Evolutionary conservation across 2,113 vertebrate species (phyloP), one percentile per base, ranked within the genome.

Genomic region (Malurus cyaneus): DNA sequence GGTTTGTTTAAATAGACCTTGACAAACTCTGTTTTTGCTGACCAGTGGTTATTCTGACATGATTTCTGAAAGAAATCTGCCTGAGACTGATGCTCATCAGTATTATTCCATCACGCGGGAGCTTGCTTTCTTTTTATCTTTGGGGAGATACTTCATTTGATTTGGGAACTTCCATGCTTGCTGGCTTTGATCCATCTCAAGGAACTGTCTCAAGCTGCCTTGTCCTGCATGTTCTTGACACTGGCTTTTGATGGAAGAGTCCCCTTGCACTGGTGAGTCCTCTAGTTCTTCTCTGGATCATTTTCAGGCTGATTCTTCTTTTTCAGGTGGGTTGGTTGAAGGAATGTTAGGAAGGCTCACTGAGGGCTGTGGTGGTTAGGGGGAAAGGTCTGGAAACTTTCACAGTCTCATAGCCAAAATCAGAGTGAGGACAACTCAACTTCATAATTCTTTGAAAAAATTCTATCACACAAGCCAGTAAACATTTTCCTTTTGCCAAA

Each of bases 371-470:
- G 19, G 15, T 61, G 16, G 8, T 86, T 80, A 34, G 18, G 14
- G 47, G 50, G 47, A 34, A 34, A 65, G 26, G 17, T 54, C 47
- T 74, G 65, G 60, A 29, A 61, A 34, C 50, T 54, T 49, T 7
- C 7, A 2, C 5, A 18, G 7, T n/a, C 12, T 82, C 21, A 16
- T 1, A 76, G 34, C 8, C 28, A 57, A 44, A 80, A 36, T 56
- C 17, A 39, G 50, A 66, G 28, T 6, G n/a, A 62, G 65, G 26
- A 42, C 34, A 80, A 32, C 29, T 76, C 25, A 31, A 6, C 14
- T 39, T 56, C 0, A 0, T 49, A 18, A 16, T 25, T 77, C 9
- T 18, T 76, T 16, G 54, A 57, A 29, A 25, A 69, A 31, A 19
- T 53, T 13, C 0, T 8, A 12, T 62, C 5, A 19, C 11, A 12